Conservation (phyloP, 2,888 invertebrate genomes). For the Matsumyia berberina region DNA sequence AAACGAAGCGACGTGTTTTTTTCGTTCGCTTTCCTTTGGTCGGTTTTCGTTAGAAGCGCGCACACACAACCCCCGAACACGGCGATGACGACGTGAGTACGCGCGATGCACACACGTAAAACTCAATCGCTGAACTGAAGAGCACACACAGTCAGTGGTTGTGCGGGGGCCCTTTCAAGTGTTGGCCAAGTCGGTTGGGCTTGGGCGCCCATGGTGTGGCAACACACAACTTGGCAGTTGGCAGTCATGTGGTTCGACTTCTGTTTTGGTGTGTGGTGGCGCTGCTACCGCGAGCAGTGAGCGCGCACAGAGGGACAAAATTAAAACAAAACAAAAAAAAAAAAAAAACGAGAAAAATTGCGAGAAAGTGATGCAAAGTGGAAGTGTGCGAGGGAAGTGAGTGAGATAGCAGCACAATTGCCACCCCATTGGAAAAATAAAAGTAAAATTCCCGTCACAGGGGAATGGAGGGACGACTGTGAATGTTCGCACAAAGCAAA, state of each 20-base stretch:
- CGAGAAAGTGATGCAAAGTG: conserved; percentile 2
- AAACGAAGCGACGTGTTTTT: conserved; percentile 53
- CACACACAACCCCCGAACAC: conserved; percentile 61
- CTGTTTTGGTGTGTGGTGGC: conserved; percentile 62
- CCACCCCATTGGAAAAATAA: conserved; percentile 51
- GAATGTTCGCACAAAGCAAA: conserved; percentile 67
- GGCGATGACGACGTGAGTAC: conserved; percentile 59
- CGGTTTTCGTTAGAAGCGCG: conserved; percentile 64
- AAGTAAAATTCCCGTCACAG: neutral
- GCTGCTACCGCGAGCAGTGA: conserved; percentile 73
- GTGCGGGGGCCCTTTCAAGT: conserved; percentile 74
- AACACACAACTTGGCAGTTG: conserved; percentile 35
- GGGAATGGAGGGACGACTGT: conserved; percentile 22
- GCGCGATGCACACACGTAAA: conserved; percentile 79
- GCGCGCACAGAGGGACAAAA: conserved; percentile 71
- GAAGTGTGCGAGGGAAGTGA: conserved; percentile 21
- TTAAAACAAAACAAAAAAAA: conserved; percentile 43
- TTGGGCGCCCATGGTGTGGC: conserved; percentile 67
- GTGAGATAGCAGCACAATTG: conserved; percentile 14
- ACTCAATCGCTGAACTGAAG: conserved; percentile 77
- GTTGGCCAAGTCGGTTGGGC: conserved; percentile 18
- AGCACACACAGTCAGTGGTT: conserved; percentile 74
- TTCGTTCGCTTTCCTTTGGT: conserved; percentile 31
- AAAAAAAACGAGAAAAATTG: conserved; percentile 11
- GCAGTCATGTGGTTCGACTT: conserved; percentile 61